Percentiles rank a stretch among this genome's conserved stretches.
These are phyloP conservation scores for Drosophila hamatofila DNA, from an alignment of 2,888 invertebrate genomes.

Conservation along the genomic window DNA sequence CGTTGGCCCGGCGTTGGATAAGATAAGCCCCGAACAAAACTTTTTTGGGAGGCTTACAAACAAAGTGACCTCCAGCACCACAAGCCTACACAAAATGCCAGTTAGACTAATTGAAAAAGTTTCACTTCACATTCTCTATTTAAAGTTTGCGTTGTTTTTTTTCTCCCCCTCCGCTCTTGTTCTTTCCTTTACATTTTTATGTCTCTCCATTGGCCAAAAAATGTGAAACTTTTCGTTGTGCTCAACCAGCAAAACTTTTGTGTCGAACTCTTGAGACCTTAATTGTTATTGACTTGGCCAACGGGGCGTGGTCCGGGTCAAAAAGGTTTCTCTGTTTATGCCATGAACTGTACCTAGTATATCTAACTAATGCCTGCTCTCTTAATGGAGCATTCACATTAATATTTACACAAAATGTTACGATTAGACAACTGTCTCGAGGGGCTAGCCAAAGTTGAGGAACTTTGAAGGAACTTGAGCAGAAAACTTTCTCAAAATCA, in stretches of 20 bases:
- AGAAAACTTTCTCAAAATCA: background rate
- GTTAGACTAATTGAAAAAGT: conserved; percentile 79
- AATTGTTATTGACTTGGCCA: conserved; percentile 75
- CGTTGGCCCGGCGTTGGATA: background rate
- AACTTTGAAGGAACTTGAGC: background rate
- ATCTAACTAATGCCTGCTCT: conserved; percentile 37
- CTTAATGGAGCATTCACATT: conserved; percentile 47
- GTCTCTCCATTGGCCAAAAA: conserved; percentile 13
- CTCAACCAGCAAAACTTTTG: conserved; percentile 45
- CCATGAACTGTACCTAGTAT: background rate
- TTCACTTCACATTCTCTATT: conserved; percentile 45
- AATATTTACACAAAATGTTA: conserved; percentile 43
- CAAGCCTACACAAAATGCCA: conserved; percentile 52
- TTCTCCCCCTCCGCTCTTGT: background rate
- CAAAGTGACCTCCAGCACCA: conserved; percentile 38
- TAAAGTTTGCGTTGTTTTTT: conserved; percentile 53
- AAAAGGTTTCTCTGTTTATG: conserved; percentile 5
- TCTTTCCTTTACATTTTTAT: conserved; percentile 41
- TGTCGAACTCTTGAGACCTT: conserved; percentile 42
- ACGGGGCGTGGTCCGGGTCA: background rate
- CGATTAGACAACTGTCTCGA: conserved; percentile 33
- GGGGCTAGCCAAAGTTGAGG: conserved; percentile 10
- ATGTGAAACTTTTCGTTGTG: conserved; percentile 33
- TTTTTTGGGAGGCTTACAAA: conserved; percentile 30
- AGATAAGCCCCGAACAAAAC: conserved; percentile 2